phyloP scores from a whole-genome alignment of 2,888 invertebrate genomes.

The Polydrusus tereticollis region DNA sequence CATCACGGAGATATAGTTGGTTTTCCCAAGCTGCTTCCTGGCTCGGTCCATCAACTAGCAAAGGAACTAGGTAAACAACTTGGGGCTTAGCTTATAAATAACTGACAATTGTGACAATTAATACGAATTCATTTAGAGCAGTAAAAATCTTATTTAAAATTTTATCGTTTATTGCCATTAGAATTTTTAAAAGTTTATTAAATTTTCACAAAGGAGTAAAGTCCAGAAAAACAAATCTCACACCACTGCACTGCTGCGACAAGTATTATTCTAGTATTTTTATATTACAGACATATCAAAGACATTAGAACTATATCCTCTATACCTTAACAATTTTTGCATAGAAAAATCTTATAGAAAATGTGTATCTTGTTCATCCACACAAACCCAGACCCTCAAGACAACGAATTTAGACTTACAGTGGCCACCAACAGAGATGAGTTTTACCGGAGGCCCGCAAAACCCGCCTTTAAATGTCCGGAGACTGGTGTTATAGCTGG shows the following conservation, averaged over 20 bases:
- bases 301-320: too few species aligned
- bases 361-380: slow-evolving; percentile 73
- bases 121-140: background rate
- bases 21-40: background rate
- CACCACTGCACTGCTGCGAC: too few species aligned
- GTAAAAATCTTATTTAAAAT: too few species aligned
- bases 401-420: slow-evolving; percentile 79
- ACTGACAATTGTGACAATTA: background rate
- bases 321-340: too few species aligned
- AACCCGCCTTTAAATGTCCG: slow-evolving; percentile 57
- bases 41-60: background rate
- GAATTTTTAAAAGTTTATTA: too few species aligned
- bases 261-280: too few species aligned
- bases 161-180: too few species aligned
- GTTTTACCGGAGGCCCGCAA: slow-evolving; percentile 77
- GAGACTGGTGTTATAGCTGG: slow-evolving; percentile 77
- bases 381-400: slow-evolving; percentile 71
- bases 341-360: background rate
- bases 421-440: slow-evolving; percentile 88
- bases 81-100: background rate
- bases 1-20: background rate
- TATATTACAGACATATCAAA: too few species aligned
- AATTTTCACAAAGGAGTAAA: background rate
- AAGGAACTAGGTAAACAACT: background rate
- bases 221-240: too few species aligned